Percentiles rank a stretch among this genome's conserved stretches.
Conservation (phyloP, 2,113 vertebrate genomes). For the Corydoras sp. region DNA sequence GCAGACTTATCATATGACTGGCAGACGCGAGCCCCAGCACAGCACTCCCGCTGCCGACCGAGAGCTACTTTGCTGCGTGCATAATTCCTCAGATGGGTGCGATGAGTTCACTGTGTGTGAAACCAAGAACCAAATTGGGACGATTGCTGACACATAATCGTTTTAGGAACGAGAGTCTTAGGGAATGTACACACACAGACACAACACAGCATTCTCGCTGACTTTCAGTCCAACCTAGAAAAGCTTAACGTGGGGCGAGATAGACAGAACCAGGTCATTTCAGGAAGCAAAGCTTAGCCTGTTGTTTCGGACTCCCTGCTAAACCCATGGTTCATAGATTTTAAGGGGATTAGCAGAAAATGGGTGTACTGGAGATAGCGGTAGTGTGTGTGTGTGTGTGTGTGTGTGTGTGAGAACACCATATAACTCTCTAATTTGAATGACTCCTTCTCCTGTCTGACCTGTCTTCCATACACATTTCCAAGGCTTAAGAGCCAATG, state of each 20-base stretch:
- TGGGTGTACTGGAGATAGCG: slow-evolving; percentile 40
- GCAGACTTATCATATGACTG: slow-evolving; percentile 66
- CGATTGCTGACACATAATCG: slow-evolving; percentile 70
- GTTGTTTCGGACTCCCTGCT: slow-evolving; percentile 54
- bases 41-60: slow-evolving; percentile 59
- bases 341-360: slow-evolving; percentile 60
- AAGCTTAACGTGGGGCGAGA: slow-evolving; percentile 47
- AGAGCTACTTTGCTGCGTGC: slow-evolving; percentile 60
- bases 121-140: slow-evolving; percentile 62
- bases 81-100: slow-evolving; percentile 69
- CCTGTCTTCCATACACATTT: slow-evolving; percentile 17
- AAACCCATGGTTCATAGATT: slow-evolving; percentile 59
- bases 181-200: slow-evolving; percentile 21
- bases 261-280: slow-evolving; percentile 68
- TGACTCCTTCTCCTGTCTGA: slow-evolving; percentile 57
- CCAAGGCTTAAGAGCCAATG: too few species aligned
- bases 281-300: slow-evolving; percentile 51
- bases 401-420: slow-evolving; percentile 27
- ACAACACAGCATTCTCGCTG: slow-evolving; percentile 5
- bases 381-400: slow-evolving; percentile 20
- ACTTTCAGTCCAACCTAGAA: slow-evolving; percentile 27
- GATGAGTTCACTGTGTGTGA: slow-evolving; percentile 68
- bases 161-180: slow-evolving; percentile 53
- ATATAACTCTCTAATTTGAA: slow-evolving; percentile 57
- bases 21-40: slow-evolving; percentile 45